Evolutionary conservation across 2,797 vertebrate genomes (phyloP).

Genomic region (Dallia pectoralis): DNA sequence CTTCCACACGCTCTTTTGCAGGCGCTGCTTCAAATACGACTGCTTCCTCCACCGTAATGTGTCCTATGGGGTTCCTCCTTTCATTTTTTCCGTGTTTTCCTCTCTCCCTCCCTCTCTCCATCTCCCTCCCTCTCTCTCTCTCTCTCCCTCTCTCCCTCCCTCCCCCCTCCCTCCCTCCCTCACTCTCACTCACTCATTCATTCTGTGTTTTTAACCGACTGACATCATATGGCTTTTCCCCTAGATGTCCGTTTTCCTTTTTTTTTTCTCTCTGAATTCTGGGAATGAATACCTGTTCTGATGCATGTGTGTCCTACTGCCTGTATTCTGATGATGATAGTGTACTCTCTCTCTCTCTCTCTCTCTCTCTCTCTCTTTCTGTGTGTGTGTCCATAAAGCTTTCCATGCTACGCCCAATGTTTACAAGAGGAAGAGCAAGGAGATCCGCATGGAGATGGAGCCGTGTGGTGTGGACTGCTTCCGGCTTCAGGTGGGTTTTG

Average conservation of each 20-base stretch:
- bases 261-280: not conserved
- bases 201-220: not conserved
- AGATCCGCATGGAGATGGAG: slow-evolving; percentile 92
- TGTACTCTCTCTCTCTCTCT: no score
- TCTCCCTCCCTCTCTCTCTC: not conserved
- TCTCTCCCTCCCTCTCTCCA: not conserved
- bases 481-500: slow-evolving; percentile 83
- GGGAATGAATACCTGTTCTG: not conserved
- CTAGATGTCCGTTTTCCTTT: not conserved
- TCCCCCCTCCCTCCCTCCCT: not conserved
- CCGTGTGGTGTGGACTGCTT: slow-evolving; percentile 93
- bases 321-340: not conserved
- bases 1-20: slow-evolving; percentile 98
- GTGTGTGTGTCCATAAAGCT: slow-evolving; percentile 73
- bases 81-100: not conserved
- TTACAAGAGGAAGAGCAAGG: slow-evolving; percentile 95
- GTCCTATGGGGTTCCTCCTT: not conserved
- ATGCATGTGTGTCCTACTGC: not conserved
- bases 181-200: not conserved
- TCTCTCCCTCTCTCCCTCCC: not conserved
- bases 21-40: slow-evolving; percentile 98
- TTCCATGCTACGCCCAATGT: slow-evolving; percentile 96
- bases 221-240: not conserved
- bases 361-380: no score
- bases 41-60: slow-evolving; percentile 91